These are phyloP conservation scores for Panurus biarmicus DNA, from an alignment of 2,113 vertebrate genomes.

Conservation along the genomic window DNA sequence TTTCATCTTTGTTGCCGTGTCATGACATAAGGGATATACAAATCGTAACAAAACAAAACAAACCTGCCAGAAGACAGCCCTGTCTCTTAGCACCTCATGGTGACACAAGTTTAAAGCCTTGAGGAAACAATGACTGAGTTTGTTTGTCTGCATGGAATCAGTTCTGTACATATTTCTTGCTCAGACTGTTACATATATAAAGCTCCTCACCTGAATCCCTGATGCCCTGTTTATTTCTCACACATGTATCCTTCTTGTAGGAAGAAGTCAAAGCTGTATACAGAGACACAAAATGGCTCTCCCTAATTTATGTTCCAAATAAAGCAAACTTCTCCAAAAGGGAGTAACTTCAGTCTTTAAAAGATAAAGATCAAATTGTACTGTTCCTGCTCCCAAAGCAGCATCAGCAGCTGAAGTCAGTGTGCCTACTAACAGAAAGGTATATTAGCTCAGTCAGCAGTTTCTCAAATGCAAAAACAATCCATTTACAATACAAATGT, in stretches of 20 bases:
- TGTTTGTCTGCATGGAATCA: not conserved
- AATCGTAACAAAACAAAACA: not conserved
- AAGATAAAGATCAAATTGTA: not conserved
- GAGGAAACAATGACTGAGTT: not conserved
- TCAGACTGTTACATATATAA: not conserved
- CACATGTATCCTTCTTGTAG: not conserved
- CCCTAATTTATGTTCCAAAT: not conserved
- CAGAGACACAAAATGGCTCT: not conserved
- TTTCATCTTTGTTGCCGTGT: not conserved
- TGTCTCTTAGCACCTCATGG: not conserved
- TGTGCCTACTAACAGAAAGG: not conserved
- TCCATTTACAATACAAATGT: not conserved
- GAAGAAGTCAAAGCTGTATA: not conserved
- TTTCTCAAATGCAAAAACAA: not conserved
- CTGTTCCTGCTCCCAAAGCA: accelerated
- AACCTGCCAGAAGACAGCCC: accelerated
- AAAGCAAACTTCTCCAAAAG: not conserved
- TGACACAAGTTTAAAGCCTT: not conserved
- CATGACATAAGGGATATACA: not conserved
- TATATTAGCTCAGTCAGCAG: not conserved
- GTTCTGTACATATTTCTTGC: not conserved
- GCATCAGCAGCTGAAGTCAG: not conserved
- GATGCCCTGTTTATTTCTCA: not conserved
- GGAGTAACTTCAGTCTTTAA: not conserved
- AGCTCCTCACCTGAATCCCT: not conserved